Conservation (phyloP, 2,888 invertebrate genomes). For the Sycophila texana region DNA sequence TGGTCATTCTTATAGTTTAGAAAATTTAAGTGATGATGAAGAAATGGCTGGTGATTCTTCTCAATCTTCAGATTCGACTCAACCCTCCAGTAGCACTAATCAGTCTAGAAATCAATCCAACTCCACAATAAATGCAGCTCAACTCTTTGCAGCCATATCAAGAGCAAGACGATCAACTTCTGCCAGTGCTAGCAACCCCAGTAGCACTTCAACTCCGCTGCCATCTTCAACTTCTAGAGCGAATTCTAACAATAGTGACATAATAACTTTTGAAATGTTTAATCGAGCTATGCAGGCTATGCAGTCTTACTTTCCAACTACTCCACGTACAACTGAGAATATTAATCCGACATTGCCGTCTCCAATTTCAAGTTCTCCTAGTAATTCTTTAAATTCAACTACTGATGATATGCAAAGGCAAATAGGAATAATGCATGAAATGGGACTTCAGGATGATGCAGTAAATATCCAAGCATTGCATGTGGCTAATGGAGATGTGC, state of each 20-base stretch:
- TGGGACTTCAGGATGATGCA: constrained; percentile 91
- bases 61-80: constrained; percentile 75
- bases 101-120: constrained; percentile 64
- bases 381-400: not conserved
- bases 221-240: constrained; percentile 62
- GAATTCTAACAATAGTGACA: constrained; percentile 66
- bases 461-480: constrained; percentile 90
- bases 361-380: constrained; percentile 35
- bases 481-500: constrained; percentile 90
- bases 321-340: constrained; percentile 63
- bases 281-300: constrained; percentile 85
- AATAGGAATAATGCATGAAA: constrained; percentile 89
- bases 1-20: constrained; percentile 77
- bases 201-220: constrained; percentile 30
- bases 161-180: constrained; percentile 74
- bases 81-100: constrained; percentile 60
- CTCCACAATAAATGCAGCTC: constrained; percentile 83
- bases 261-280: constrained; percentile 88
- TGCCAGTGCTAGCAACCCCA: not conserved
- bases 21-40: constrained; percentile 78
- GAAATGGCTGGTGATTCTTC: constrained; percentile 78
- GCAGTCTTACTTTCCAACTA: constrained; percentile 75
- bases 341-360: constrained; percentile 54
- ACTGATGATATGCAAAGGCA: constrained; percentile 75
- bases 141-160: constrained; percentile 85